Conservation (phyloP, 1,140 invertebrate species). For the Hypsibius dujardini region DNA sequence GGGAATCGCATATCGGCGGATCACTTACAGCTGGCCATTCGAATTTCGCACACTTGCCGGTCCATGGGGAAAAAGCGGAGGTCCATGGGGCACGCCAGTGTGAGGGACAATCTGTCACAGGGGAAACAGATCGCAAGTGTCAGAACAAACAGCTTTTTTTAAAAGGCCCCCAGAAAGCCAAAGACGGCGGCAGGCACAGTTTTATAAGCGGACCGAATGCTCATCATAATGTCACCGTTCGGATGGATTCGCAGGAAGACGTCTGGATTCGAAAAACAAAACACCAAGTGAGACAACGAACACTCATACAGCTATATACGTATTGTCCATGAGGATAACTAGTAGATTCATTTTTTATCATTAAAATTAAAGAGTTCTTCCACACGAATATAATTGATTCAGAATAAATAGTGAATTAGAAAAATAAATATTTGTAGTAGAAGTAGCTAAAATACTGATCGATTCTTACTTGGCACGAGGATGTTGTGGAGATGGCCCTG, state of each 20-base stretch:
- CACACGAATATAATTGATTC: no score
- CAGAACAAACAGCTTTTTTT: conserved; percentile 18
- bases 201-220: conserved; percentile 55
- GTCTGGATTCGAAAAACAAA: conserved; percentile 33
- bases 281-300: background rate
- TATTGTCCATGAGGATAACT: no score
- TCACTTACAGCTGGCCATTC: conserved; percentile 85
- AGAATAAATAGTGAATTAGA: no score
- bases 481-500: conserved; percentile 92
- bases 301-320: no score
- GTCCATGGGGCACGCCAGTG: conserved; percentile 85
- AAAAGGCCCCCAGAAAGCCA: conserved; percentile 19
- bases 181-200: conserved; percentile 18
- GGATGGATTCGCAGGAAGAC: conserved; percentile 90
- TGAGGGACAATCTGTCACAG: conserved; percentile 59
- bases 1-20: conserved; percentile 14
- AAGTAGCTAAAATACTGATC: no score
- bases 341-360: no score
- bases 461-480: conserved; percentile 56
- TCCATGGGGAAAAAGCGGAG: conserved; percentile 83
- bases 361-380: no score
- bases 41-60: conserved; percentile 70
- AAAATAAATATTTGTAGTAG: no score
- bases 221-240: conserved; percentile 80
- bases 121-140: conserved; percentile 28